Percentiles rank a stretch among this genome's conserved stretches.
These are phyloP conservation scores for Cerastis rubricosa DNA, from an alignment of 2,888 invertebrate species.

Conservation along the genomic window DNA sequence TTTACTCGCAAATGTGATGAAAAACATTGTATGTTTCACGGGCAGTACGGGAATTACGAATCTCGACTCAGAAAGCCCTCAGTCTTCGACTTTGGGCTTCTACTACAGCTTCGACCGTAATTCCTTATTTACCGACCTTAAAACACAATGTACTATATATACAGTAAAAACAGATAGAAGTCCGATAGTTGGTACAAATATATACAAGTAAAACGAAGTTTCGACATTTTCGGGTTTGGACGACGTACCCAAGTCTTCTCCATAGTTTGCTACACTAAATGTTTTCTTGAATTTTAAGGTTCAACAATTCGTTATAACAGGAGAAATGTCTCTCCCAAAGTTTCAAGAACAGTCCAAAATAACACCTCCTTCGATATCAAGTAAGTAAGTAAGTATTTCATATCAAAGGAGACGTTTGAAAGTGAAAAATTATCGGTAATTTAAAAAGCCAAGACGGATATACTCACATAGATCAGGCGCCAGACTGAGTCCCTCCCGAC, in stretches of 20 bases:
- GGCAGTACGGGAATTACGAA: too few relatives aligned
- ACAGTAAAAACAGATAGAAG: background rate
- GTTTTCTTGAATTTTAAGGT: background rate
- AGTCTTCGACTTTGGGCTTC: too few relatives aligned
- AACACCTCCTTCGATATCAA: background rate
- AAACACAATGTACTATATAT: too few relatives aligned
- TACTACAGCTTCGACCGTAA: too few relatives aligned
- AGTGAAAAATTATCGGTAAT: background rate
- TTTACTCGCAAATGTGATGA: too few relatives aligned
- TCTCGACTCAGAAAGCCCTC: too few relatives aligned
- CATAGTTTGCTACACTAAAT: background rate
- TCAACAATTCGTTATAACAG: background rate
- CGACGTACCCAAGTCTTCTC: background rate
- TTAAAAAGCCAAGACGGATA: background rate
- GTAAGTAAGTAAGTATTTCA: too few relatives aligned
- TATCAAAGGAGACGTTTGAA: background rate
- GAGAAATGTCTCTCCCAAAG: background rate
- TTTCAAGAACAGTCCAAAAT: background rate
- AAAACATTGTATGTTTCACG: too few relatives aligned
- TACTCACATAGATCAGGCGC: slow-evolving; percentile 91
- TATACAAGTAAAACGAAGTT: too few relatives aligned
- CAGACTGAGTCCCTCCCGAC: slow-evolving; percentile 94
- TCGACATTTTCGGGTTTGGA: too few relatives aligned
- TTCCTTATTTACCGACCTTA: too few relatives aligned
- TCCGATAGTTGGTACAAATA: too few relatives aligned